Base-by-base conservation (phyloP, 2,797 vertebrate genomes). In the Clarias laeviceps region DNA sequence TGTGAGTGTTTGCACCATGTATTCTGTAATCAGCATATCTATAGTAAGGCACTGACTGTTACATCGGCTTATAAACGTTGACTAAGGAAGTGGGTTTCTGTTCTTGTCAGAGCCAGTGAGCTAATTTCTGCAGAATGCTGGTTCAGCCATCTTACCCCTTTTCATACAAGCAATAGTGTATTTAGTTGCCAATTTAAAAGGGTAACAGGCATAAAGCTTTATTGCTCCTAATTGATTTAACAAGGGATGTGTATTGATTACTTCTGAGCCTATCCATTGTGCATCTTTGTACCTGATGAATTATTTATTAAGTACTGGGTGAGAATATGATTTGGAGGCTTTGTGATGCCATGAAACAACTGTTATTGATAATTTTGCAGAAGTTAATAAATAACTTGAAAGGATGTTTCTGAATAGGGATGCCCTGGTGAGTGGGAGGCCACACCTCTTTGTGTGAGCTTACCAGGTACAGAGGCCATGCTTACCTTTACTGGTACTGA, bases 1-100 rank as follows among this genome's bases (percentile, higher is more conserved):
- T 37, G 56, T 61, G 76, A 15, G 18, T 84, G 57, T 22, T n/a
- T 27, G 59, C 29, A 82, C 9, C 57, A 54, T 22, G 12, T n/a
- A 24, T 56, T 15, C 62, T 45, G 40, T 84, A 45, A 82, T 59
- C 50, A 68, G 57, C 62, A 17, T 18, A 77, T 69, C 78, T 64
- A n/a, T n/a, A 54, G 14, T n/a, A 40, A 50, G 18, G 32, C 57
- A 59, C 37, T 24, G 27, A 68, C 1, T 69, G 12, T 77, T 59
- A 22, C 29, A 17, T 56, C 2, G 27, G 50, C 27, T 34, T 2
- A 59, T 59, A 20, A 50, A 50, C 11, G 11, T 37, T 74, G 32
- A n/a, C 22, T 65, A 7, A 59, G 24, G 32, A 72, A 27, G 69
- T 65, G 40, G 57, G 50, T 77, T 29, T 62, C 2, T 77, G 72